Base-by-base conservation (phyloP, 1,140 invertebrate genomes). In the Pachypsylla venusta region DNA sequence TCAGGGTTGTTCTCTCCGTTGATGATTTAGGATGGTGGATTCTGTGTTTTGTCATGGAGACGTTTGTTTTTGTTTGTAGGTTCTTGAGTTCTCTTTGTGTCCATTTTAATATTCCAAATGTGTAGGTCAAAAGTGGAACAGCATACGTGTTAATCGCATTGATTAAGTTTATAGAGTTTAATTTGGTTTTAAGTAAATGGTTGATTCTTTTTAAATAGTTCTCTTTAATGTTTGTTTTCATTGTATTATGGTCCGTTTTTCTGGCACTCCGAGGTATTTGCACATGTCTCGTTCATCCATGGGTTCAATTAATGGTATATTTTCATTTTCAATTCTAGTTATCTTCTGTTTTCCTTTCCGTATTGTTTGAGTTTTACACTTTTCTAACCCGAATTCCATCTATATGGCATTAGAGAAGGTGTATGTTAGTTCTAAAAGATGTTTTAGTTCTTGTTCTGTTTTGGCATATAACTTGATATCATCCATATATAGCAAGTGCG, bases 91-190 rank as follows among this genome's bases (percentile, higher is more conserved):
- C 54, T 5, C 14, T 20, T 14, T 24, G 14, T 7, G 54, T 5
- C 54, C 54, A 55, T 19, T 25, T 55, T 3, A 55, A 22, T 3
- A 55, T 55, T 5, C 54, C 54, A 55, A 55, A 55, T 5, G 25
- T 19, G 54, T 55, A 55, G 5, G 54, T 55, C 14, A 55, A 10
- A 14, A 55, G 13, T 7, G 54, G 7, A 25, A 25, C 24, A 24
- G 54, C 54, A 24, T 55, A 12, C 4, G 54, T 55, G 30, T 35
- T 35, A 12, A 35, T 35, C 10, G 30, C 30, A 12, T 35, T 35
- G 16, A 35, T 12, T 35, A 35, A 35, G 30, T 35, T 35, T 35
- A 12, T 35, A 35, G 30, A 35, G 10, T 10, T 12, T 35, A 35
- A 16, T 35, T 35, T 35, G 10, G 30, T 12, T 35, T 16, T 35